Conservation (phyloP, 2,888 invertebrate species). For the Calameuta filiformis region DNA sequence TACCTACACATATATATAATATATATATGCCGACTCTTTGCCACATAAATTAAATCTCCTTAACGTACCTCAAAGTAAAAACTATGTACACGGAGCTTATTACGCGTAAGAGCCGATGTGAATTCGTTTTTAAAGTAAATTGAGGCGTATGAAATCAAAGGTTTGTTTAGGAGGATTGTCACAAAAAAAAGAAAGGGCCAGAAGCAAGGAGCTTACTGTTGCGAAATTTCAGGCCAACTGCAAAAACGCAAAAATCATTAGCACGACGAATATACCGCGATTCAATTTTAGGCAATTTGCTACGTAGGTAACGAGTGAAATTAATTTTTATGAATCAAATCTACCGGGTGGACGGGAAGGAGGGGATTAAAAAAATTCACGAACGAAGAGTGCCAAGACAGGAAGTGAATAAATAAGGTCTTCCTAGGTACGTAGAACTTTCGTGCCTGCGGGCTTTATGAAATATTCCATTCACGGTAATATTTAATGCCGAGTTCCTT, state of each 20-base stretch:
- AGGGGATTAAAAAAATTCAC: not conserved
- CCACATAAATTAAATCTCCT: not conserved
- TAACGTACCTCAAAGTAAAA: not conserved
- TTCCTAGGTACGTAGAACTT: slow-evolving; percentile 4
- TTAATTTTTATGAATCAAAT: not conserved
- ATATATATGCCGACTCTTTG: not conserved
- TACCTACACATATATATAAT: no score
- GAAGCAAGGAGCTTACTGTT: not conserved
- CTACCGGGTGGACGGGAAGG: not conserved
- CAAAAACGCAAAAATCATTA: not conserved
- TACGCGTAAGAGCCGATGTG: not conserved
- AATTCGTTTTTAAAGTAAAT: not conserved
- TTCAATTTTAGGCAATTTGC: not conserved
- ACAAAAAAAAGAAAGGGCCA: not conserved
- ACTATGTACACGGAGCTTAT: not conserved
- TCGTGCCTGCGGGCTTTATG: slow-evolving; percentile 25
- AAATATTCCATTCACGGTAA: slow-evolving; percentile 39
- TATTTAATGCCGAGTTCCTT: slow-evolving; percentile 32
- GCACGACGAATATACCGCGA: not conserved
- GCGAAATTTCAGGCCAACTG: not conserved
- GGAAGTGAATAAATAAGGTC: slow-evolving; percentile 3
- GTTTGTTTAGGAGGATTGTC: not conserved
- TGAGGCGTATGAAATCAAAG: slow-evolving; percentile 6
- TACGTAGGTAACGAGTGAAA: not conserved
- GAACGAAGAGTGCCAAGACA: not conserved